These are phyloP conservation scores for Crocidura indochinensis DNA, from an alignment of 2,797 vertebrate species.

Conservation along the genomic window DNA sequence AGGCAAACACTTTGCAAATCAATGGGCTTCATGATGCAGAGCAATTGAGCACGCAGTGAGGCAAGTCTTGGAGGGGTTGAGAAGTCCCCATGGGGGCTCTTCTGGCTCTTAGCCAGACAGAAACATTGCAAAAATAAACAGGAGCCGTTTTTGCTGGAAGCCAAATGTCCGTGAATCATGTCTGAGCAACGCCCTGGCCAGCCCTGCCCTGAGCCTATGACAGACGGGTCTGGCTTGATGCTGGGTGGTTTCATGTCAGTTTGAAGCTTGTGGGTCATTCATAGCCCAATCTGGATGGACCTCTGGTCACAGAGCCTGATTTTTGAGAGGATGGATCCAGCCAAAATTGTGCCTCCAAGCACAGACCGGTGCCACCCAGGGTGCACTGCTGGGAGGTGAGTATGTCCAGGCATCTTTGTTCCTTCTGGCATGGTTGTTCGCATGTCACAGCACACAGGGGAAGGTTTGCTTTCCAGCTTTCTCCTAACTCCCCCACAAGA, in stretches of 20 bases:
- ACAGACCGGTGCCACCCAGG: no score
- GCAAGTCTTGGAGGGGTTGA: conserved; percentile 81
- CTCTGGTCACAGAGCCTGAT: no score
- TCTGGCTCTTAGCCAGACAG: conserved; percentile 79
- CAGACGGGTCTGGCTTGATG: no score
- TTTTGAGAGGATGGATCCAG: no score
- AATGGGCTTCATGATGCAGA: conserved; percentile 70
- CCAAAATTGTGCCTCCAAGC: no score
- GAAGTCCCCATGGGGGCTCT: neutral
- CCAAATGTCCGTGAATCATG: conserved; percentile 84
- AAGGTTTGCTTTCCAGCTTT: conserved; percentile 48
- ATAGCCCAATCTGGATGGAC: no score
- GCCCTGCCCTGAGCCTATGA: conserved; percentile 59
- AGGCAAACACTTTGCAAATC: conserved; percentile 51
- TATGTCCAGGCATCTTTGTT: neutral
- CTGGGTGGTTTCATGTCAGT: no score
- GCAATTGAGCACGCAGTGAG: conserved; percentile 2
- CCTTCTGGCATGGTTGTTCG: neutral
- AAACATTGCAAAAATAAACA: conserved; percentile 86
- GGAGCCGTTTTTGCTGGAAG: conserved; percentile 84
- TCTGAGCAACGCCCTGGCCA: conserved; percentile 83
- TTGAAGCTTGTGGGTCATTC: no score
- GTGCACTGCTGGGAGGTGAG: neutral
- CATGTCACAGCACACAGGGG: neutral
- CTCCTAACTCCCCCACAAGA: neutral